Evolutionary conservation across 92 coral and sea anemone genomes (phyloP).

Genomic region (Zoanthus sansibaricus): DNA sequence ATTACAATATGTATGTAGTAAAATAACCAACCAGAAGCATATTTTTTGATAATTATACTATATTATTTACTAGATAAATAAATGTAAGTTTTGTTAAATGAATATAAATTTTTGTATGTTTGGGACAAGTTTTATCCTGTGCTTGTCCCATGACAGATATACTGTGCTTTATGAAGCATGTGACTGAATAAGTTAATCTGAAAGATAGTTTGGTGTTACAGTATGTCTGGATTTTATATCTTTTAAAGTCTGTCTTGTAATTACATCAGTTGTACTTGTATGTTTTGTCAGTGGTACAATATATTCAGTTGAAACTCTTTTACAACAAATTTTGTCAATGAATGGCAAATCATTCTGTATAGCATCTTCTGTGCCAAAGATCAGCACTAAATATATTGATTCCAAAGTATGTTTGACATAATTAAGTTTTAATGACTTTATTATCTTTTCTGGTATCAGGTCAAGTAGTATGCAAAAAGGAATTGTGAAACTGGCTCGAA

Average conservation of each 20-base stretch:
- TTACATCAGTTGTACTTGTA: too few species aligned
- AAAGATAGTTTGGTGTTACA: background rate
- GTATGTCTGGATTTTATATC: background rate
- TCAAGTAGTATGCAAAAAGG: slow-evolving; percentile 69
- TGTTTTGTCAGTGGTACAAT: too few species aligned
- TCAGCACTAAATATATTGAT: background rate
- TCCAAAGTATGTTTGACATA: background rate
- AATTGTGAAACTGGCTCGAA: slow-evolving; percentile 79
- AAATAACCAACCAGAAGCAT: too few species aligned
- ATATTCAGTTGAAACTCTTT: too few species aligned
- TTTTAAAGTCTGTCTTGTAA: background rate
- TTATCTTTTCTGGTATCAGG: background rate
- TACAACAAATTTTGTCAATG: too few species aligned
- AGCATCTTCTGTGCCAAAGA: too few species aligned
- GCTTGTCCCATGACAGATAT: background rate
- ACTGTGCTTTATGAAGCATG: background rate
- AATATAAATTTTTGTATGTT: background rate
- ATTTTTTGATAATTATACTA: too few species aligned
- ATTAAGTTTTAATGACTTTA: background rate
- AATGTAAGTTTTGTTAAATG: too few species aligned
- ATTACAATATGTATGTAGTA: too few species aligned
- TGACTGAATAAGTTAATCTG: background rate
- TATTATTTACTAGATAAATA: too few species aligned
- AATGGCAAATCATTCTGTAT: too few species aligned
- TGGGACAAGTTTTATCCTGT: background rate